Evolutionary conservation across 2,797 vertebrate species (phyloP), one percentile per base, ranked within the genome.

Genomic region (Okamejei kenojei): DNA sequence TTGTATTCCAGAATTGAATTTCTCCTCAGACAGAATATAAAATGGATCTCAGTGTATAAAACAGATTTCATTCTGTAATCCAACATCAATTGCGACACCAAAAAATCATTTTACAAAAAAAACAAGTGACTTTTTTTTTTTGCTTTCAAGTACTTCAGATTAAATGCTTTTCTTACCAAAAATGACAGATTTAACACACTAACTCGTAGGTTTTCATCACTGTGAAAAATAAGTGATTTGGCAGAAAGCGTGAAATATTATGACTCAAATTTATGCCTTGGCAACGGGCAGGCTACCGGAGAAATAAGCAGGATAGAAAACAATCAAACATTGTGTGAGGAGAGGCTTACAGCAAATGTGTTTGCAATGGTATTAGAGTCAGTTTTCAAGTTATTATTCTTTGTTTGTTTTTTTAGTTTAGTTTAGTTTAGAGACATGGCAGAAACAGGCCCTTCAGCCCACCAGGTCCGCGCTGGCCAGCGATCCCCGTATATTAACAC

Each of bases 111-210:
- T 92, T n/a, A 76, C 26, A 54, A 74, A 54, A 26, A 23, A 92
- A 91, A 76, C 35, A 92, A 92, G 9, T 88, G 63, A 35, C 84
- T 45, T 65, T 88, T 68, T 29, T n/a, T 17, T 68, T 68, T 74
- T 23, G 29, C 82, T 88, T 68, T 35, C n/a, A 88, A 35, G 7
- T 68, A 35, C 32, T 61, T 88, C 19, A 9, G 63, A 32, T 88
- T 88, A 63, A 86, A 26, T 88, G n/a, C 9, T 86, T 86, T 79
- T 21, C 8, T 76, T 45, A 58, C 90, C 71, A 73, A 91, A 92
- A 92, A 92, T 92, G 90, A 92, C 90, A 90, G 68, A n/a, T 73
- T 76, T 92, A 76, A 26, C 71, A 74, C 23, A 74, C 65, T 45
- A 7, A n/a, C 71, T 74, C 21, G 4, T 54, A 74, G 71, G 26